Evolutionary conservation across 2,113 vertebrate species (phyloP).

Genomic region (Pelvicachromis taeniatus): DNA sequence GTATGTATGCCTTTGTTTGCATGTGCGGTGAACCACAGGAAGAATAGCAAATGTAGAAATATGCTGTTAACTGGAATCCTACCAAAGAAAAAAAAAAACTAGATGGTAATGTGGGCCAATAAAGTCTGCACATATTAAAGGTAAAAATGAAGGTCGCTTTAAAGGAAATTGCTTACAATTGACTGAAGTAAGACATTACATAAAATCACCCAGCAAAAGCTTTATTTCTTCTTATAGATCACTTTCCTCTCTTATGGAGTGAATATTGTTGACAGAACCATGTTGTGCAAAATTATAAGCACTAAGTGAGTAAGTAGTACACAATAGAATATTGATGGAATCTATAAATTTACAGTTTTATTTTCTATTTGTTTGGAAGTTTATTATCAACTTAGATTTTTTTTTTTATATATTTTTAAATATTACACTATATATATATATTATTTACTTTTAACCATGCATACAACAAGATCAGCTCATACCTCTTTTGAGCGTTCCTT

Average conservation of each 20-base stretch:
- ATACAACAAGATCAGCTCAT: background rate
- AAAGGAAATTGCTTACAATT: background rate
- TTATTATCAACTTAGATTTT: background rate
- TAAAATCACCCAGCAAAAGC: background rate
- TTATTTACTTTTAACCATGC: background rate
- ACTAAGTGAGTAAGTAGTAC: background rate
- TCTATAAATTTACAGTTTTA: background rate
- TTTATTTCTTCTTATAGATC: background rate
- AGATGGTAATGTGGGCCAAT: background rate
- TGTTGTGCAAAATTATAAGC: background rate
- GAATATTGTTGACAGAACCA: background rate
- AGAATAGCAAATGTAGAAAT: background rate
- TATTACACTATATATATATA: background rate
- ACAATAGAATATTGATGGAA: background rate
- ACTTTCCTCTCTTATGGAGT: background rate
- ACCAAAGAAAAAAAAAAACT: background rate
- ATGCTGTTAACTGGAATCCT: background rate
- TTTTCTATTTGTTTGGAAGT: background rate
- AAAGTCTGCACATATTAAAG: background rate
- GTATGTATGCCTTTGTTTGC: background rate
- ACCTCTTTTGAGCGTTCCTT: background rate
- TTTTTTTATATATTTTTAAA: background rate
- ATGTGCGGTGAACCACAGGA: background rate
- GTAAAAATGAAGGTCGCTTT: background rate
- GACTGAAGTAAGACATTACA: background rate